Evolutionary conservation across 2,797 vertebrate genomes (phyloP).

Genomic region (Brachyrhaphis roseni): DNA sequence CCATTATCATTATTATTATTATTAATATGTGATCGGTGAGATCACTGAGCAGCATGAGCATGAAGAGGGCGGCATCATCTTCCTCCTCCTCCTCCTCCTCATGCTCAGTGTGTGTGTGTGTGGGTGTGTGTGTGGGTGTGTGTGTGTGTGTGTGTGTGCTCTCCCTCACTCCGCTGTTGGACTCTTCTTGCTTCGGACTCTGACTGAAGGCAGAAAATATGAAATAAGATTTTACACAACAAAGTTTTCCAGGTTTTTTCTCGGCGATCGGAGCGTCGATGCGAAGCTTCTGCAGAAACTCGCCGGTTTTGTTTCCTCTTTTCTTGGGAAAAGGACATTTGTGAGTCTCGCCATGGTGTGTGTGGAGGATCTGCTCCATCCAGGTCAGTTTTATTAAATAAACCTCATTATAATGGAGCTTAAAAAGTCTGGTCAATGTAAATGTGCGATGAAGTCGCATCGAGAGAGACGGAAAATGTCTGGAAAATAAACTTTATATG

Average conservation of each 20-base stretch:
- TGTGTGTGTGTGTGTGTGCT: neutral
- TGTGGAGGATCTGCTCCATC: constrained; percentile 10
- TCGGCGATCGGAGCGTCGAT: neutral
- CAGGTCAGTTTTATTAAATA: constrained; percentile 24
- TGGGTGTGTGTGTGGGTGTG: neutral
- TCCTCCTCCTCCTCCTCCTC: constrained; percentile 2
- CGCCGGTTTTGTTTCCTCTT: neutral
- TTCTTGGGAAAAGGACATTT: neutral
- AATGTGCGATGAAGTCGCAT: neutral
- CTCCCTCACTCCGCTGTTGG: constrained; percentile 14
- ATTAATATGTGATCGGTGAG: neutral
- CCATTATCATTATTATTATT: neutral
- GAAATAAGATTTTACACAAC: neutral
- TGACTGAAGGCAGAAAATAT: constrained; percentile 11
- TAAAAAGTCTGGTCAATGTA: neutral
- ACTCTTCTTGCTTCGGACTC: constrained; percentile 22
- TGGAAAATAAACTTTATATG: neutral
- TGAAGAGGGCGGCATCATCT: neutral
- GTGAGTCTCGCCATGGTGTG: neutral
- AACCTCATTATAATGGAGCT: neutral
- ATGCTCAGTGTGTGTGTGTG: neutral
- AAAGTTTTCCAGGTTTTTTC: neutral
- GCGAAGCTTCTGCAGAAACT: constrained; percentile 1
- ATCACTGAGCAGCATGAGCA: neutral
- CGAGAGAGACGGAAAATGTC: neutral